phyloP scores from a whole-genome alignment of 1,140 invertebrate genomes.

The Micrasema longulum region DNA sequence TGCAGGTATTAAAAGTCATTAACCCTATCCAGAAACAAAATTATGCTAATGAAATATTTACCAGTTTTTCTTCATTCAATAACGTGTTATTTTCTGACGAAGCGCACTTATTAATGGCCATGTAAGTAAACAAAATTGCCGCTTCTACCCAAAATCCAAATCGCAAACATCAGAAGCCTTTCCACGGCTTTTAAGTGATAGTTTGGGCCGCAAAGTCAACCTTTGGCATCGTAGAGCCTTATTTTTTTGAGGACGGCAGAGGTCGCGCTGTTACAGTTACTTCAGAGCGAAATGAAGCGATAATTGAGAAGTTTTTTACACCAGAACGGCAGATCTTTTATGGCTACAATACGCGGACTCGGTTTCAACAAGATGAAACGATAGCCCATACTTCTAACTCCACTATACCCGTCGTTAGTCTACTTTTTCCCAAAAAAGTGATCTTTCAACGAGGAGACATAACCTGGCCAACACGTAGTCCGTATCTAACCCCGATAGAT shows the following conservation, averaged over 20 bases:
- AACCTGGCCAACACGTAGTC: no score
- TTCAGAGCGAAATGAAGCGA: conserved; percentile 50
- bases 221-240: conserved; percentile 55
- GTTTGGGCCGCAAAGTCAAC: conserved; percentile 51
- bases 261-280: conserved; percentile 54
- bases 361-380: no score
- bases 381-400: no score
- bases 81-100: conserved; percentile 58
- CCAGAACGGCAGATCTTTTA: no score
- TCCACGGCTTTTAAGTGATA: conserved; percentile 55
- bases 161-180: background rate
- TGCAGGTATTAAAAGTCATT: background rate
- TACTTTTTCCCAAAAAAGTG: no score
- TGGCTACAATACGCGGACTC: no score
- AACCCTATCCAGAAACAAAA: background rate
- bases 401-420: no score
- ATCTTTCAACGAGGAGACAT: no score
- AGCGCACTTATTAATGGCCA: conserved; percentile 56
- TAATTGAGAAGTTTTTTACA: conserved; percentile 53
- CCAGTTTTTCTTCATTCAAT: conserved; percentile 35
- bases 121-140: conserved; percentile 61
- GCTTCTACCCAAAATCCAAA: conserved; percentile 56
- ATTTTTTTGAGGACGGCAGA: conserved; percentile 54
- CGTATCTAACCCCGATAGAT: no score
- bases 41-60: background rate